Evolutionary conservation across 2,888 invertebrate genomes (phyloP), one percentile per base, ranked within the genome.

Genomic region (Idaea aversata): DNA sequence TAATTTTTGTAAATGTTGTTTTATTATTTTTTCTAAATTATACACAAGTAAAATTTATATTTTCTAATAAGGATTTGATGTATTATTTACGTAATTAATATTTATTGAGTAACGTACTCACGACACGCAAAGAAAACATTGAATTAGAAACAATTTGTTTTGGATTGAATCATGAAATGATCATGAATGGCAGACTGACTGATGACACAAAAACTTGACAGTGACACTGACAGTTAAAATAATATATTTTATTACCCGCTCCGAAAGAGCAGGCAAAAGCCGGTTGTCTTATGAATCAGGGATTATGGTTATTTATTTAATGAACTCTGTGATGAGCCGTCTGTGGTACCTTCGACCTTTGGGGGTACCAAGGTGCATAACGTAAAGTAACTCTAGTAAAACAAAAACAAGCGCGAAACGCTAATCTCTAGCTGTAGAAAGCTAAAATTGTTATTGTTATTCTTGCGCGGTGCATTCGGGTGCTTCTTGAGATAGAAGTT

Each of bases 121-220:
- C 35, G 58, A 62, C 62, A 38, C 63, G 59, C 61, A 34, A 57
- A 38, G 65, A 68, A 68, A 68, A 68, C 68, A 68, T 66, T 66
- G 60, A 65, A 64, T 59, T 65, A 57, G 38, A 63, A 59, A 47
- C 47, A 10, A 47, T 47, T 47, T 47, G 47, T 47, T 47, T 47
- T 47, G 47, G 6, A 47, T 47, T 47, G 47, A 47, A 47, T 47
- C 13, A 7, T 4, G 13, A 47, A 13, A 47, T 13, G 6, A 47
- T 10, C 4, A 13, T 47, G 47, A 47, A 47, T 47, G 47, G 47
- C 47, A 47, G 47, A 47, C 7, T 47, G 47, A 47, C 47, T 10
- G 7, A 10, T 36, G 36, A 36, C 36, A 47, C 4, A 47, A 10
- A 47, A 6, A 13, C 47, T 47, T 10, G 47, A 47, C 47, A 47